Evolutionary conservation across 2,888 invertebrate genomes (phyloP), one percentile per base, ranked within the genome.

Genomic region (Rambutsinella grinnellia): DNA sequence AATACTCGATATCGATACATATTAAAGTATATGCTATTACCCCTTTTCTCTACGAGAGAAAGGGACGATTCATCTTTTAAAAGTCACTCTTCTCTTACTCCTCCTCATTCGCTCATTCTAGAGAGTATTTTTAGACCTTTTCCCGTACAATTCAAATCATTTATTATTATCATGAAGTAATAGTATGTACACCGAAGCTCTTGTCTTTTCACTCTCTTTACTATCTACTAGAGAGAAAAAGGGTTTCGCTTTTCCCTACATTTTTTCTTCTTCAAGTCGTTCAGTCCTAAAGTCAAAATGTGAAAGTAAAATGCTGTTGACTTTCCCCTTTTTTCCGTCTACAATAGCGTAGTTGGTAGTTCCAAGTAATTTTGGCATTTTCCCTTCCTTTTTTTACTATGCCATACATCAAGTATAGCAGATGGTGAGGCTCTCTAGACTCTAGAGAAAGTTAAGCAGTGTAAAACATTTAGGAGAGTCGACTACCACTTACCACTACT

Each of bases 101-200:
- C 36, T 36, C n/a, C n/a, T 36, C 36, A 36, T 13, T 36, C 13
- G 36, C 36, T 8, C n/a, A n/a, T n/a, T n/a, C n/a, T n/a, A n/a
- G n/a, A n/a, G n/a, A n/a, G n/a, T n/a, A n/a, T n/a, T n/a, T n/a
- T n/a, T n/a, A n/a, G n/a, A n/a, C n/a, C n/a, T n/a, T n/a, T n/a
- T n/a, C n/a, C n/a, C n/a, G 26, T n/a, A 46, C 61, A 61, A 23
- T 61, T 49, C 61, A 26, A 24, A 61, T 61, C 61, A 61, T 61
- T 61, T 61, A 61, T 61, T 61, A 61, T 61, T 61, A 61, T 47
- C 46, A 3, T 60, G 46, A 36, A 36, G 36, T 36, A 13, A 36
- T 36, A 36, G 6, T 13, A 36, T 36, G 36, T 36, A 36, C 5
- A 36, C 13, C 5, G 13, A 36, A 36, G 36, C 36, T 36, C 36